These are phyloP conservation scores for Caenorhabditis macrosperma DNA, from an alignment of 2,888 invertebrate genomes.

Conservation along the genomic window DNA sequence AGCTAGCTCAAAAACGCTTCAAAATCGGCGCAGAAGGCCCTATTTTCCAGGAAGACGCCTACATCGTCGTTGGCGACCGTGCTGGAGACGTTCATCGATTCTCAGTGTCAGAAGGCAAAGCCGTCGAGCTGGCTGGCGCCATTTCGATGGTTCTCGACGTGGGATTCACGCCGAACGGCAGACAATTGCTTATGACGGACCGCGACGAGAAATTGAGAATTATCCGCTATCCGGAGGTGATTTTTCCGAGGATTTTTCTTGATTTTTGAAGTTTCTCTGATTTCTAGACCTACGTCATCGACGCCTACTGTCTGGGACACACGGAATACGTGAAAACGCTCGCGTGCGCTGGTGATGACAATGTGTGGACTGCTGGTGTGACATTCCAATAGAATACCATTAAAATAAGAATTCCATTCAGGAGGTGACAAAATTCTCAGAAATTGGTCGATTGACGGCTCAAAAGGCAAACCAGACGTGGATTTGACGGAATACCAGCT, in stretches of 20 bases:
- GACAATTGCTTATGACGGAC: slow-evolving; percentile 67
- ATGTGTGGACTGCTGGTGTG: slow-evolving; percentile 59
- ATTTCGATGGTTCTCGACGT: slow-evolving; percentile 73
- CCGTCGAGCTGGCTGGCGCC: slow-evolving; percentile 60
- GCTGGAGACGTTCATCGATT: slow-evolving; percentile 65
- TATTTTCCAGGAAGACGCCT: slow-evolving; percentile 24
- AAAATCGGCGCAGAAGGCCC: too few relatives aligned
- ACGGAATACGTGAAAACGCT: slow-evolving; percentile 61
- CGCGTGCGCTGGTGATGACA: slow-evolving; percentile 21
- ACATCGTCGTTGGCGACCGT: slow-evolving; percentile 65
- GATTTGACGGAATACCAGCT: slow-evolving; percentile 15
- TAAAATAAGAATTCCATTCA: too few relatives aligned
- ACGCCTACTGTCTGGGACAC: slow-evolving; percentile 69
- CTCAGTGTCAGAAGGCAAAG: slow-evolving; percentile 32
- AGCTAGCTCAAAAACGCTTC: too few relatives aligned
- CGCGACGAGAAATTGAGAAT: slow-evolving; percentile 74
- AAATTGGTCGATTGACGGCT: slow-evolving; percentile 38
- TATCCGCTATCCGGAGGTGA: slow-evolving; percentile 68
- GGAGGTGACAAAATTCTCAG: slow-evolving; percentile 56
- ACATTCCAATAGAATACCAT: too few relatives aligned
- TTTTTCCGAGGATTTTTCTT: not conserved
- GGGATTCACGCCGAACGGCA: slow-evolving; percentile 59
- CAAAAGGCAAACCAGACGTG: not conserved
- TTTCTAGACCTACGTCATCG: slow-evolving; percentile 65
- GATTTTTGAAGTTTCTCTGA: not conserved